Evolutionary conservation across 2,113 vertebrate species (phyloP).

Genomic region (Nestor notabilis): DNA sequence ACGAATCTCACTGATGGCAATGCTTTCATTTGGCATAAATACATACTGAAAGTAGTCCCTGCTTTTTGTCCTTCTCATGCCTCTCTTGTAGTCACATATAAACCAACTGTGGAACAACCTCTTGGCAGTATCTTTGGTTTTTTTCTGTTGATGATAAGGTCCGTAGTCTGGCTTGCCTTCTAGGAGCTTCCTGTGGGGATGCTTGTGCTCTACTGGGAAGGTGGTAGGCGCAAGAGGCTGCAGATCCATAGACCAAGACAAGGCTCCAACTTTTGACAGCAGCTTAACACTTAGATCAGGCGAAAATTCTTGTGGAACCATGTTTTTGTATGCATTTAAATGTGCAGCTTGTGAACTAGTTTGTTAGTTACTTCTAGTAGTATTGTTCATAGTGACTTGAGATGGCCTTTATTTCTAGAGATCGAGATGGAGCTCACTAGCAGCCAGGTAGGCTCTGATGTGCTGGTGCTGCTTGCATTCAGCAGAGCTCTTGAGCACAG

Average conservation of each 20-base stretch:
- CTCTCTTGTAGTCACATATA: accelerated
- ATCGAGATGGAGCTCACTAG: neutral
- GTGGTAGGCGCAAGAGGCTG: neutral
- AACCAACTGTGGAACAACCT: neutral
- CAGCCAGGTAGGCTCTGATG: neutral
- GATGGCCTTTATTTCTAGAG: neutral
- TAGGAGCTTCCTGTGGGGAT: neutral
- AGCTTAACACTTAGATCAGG: neutral
- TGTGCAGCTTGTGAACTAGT: neutral
- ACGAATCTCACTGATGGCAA: neutral
- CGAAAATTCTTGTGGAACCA: neutral
- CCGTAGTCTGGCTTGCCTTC: neutral
- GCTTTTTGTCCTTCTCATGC: neutral
- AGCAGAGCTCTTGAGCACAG: neutral
- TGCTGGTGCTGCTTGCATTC: accelerated
- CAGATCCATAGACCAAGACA: neutral
- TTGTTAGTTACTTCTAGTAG: accelerated
- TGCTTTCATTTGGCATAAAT: neutral
- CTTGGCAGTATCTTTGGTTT: accelerated
- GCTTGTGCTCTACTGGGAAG: neutral
- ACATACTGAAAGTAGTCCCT: neutral
- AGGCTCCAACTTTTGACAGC: neutral
- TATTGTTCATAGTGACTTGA: neutral
- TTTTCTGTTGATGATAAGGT: accelerated
- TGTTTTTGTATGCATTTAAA: neutral